These are phyloP conservation scores for Melanotus villosus DNA, from an alignment of 2,888 invertebrate species.

Conservation along the genomic window DNA sequence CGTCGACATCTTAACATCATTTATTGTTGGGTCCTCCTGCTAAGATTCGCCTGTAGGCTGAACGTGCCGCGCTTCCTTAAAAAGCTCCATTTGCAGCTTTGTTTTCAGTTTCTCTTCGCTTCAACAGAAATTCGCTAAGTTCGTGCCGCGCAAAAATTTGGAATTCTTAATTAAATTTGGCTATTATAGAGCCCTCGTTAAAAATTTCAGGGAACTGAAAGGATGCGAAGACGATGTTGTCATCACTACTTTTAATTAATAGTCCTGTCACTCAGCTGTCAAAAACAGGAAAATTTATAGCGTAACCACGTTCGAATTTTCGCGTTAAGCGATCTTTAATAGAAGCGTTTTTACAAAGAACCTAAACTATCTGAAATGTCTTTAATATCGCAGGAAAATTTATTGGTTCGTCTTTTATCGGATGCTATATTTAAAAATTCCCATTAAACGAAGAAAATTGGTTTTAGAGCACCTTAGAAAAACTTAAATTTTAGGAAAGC, in stretches of 20 bases:
- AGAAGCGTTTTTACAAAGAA: constrained; percentile 18
- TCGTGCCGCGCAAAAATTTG: constrained; percentile 13
- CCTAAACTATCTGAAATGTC: constrained; percentile 15
- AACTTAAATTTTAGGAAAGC: neutral
- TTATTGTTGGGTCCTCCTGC: constrained; percentile 60
- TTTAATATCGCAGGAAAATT: neutral
- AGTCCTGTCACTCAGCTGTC: constrained; percentile 44
- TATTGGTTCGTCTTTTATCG: neutral
- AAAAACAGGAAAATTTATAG: constrained; percentile 45
- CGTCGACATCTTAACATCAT: constrained; percentile 60
- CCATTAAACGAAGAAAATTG: neutral
- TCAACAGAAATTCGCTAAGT: constrained; percentile 4
- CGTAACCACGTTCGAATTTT: constrained; percentile 26
- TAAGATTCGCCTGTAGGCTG: constrained; percentile 56
- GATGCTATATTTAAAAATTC: neutral
- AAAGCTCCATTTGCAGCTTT: constrained; percentile 32
- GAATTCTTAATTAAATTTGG: constrained; percentile 30
- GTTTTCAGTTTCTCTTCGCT: constrained; percentile 34
- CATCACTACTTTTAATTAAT: constrained; percentile 49
- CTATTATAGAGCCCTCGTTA: constrained; percentile 43
- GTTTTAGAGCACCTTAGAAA: neutral
- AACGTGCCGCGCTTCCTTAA: constrained; percentile 53
- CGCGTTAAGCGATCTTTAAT: constrained; percentile 27
- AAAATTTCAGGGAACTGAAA: constrained; percentile 19
- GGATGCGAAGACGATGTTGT: constrained; percentile 16